These are phyloP conservation scores for Sphaerophoria taeniata DNA, from an alignment of 2,888 invertebrate genomes.

Conservation along the genomic window DNA sequence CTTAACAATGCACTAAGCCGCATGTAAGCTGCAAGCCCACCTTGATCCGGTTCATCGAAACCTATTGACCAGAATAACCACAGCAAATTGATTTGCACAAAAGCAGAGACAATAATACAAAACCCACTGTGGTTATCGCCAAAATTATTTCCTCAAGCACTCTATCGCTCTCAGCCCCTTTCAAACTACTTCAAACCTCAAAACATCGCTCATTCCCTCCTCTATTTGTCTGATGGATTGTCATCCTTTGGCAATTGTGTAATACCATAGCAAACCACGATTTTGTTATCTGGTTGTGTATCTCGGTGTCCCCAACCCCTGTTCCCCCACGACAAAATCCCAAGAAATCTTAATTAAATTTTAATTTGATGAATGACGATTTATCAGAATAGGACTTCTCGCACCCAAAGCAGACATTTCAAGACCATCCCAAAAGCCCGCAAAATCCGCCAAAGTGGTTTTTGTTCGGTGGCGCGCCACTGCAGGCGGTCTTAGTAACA, in stretches of 20 bases:
- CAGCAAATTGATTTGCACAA: conserved; percentile 12
- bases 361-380: conserved; percentile 68
- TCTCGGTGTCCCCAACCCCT: neutral
- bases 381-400: conserved; percentile 42
- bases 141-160: neutral
- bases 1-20: too few species aligned
- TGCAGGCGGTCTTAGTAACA: neutral
- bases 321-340: neutral
- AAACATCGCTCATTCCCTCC: conserved; percentile 4
- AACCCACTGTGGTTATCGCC: neutral
- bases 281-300: conserved; percentile 24
- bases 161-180: conserved; percentile 3
- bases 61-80: neutral
- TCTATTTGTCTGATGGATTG: conserved; percentile 7
- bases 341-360: conserved; percentile 65
- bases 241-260: conserved; percentile 31
- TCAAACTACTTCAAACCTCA: conserved; percentile 30
- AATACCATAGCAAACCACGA: conserved; percentile 30
- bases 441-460: conserved; percentile 55
- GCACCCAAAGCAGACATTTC: conserved; percentile 33
- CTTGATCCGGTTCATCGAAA: neutral
- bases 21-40: neutral
- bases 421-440: conserved; percentile 36
- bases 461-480: conserved; percentile 17
- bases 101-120: neutral